Base-by-base conservation (phyloP, 1,140 invertebrate genomes). In the Protaetia brevitarsis region DNA sequence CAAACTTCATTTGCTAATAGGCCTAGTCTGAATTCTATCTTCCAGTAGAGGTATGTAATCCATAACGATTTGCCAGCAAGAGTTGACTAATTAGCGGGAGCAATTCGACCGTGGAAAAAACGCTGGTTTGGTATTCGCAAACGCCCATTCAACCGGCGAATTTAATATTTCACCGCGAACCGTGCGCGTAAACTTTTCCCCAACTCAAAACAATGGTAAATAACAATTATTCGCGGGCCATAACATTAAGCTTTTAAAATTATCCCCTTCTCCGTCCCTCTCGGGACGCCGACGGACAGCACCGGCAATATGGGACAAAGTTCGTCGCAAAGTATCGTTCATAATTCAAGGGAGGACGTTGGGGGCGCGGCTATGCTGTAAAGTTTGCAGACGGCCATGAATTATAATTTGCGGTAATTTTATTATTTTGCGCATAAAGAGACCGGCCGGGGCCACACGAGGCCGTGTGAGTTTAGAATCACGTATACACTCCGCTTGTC, bases 401-500 rank as follows among this genome's bases (percentile, higher is more conserved):
- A 51, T 51, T 51, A 51, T 51, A 51, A 51, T 51, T 51, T 51
- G 41, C 41, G 11, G 41, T 51, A 51, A 51, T 51, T 51, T 51
- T 51, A 51, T 51, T 51, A 51, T 51, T 51, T 51, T 51, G 16
- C 13, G 41, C 26, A n/a, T 19, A 19, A 19, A 21, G 13, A 51
- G 16, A 51, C n/a, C n/a, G 41, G 13, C 19, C 3, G 41, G 16
- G 3, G 16, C 41, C 13, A n/a, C n/a, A n/a, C n/a, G n/a, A n/a
- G n/a, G n/a, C n/a, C n/a, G n/a, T n/a, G n/a, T n/a, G 41, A 51
- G 41, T 51, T 23, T 19, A 7, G 19, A 23, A 51, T 19, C 41
- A 51, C 41, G 19, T 51, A 51, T 19, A n/a, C n/a, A n/a, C n/a
- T n/a, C n/a, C n/a, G n/a, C n/a, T n/a, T n/a, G n/a, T n/a, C n/a